Base-by-base conservation (phyloP, 2,113 vertebrate genomes). In the Phoxinus phoxinus region DNA sequence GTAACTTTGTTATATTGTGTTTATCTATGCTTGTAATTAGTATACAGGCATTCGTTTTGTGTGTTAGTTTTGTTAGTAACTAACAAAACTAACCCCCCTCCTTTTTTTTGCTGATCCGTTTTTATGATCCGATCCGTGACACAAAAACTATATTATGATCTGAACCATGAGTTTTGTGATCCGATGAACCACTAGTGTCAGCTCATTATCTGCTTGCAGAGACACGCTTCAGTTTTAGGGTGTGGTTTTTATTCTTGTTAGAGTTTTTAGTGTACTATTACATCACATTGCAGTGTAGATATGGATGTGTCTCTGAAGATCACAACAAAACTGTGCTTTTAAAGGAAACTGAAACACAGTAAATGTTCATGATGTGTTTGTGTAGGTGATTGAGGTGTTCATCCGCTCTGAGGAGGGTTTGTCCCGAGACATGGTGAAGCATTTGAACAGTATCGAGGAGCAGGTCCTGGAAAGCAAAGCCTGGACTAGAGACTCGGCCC, bases 381-480 rank as follows among this genome's bases (percentile, higher is more conserved):
- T 75, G 25, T 84, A 99, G 98, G 98, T 99, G 56, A 99, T 99
- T 5, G 98, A 99, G 89, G 96, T 99, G 84, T 96, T 99, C 11
- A 99, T 99, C 90, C 97, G 98, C 0, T 96, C 97, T 1, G 98
- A 99, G 91, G 98, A 99, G 3, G 96, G 97, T 2, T 95, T 99
- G 44, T 99, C 98, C 81, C 95, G 98, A 76, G 98, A 99, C 92
- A 98, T 98, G 96, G 97, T 99, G 79, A 99, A 99, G 89, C 98
- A 99, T 32, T 93, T 99, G 79, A 99, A 99, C 89, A 96, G 93
- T 87, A 96, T 99, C 0, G 98, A 99, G 94, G 98, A 99, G 87
- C 97, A 99, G 87, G 97, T 99, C 63, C 94, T 99, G 32, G 98
- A 99, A 92, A 96, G 94, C 85, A 93, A 95, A 1, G 97, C 98